Conservation (phyloP, 1,140 invertebrate species). For the Melanaphis sacchari region DNA sequence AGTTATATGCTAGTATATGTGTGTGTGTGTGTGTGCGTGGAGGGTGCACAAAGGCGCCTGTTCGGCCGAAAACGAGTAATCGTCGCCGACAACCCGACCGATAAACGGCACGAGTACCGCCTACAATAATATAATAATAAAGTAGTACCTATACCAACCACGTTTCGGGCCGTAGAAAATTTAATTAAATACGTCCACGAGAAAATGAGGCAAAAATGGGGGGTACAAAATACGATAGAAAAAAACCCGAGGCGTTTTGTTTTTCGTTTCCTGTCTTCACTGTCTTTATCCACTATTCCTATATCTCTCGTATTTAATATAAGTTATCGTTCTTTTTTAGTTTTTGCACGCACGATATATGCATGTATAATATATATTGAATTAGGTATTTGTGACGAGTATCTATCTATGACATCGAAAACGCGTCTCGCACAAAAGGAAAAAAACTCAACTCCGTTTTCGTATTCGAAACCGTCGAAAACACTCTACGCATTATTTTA, state of each 20-base stretch:
- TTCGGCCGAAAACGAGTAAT: background rate
- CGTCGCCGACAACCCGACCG: background rate
- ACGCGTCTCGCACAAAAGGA: background rate
- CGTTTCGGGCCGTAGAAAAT: background rate
- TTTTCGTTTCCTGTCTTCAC: background rate
- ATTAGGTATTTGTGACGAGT: background rate
- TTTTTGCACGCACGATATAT: background rate
- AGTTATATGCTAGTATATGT: background rate
- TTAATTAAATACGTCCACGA: background rate
- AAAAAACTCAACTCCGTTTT: background rate
- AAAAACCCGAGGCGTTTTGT: background rate
- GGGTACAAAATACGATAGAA: background rate
- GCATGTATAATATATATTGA: background rate
- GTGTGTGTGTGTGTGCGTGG: no score
- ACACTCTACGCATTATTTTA: background rate
- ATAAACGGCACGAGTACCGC: background rate
- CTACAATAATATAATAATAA: background rate
- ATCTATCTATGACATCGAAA: background rate
- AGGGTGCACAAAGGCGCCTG: background rate
- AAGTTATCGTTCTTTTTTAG: background rate
- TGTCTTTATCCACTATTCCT: background rate
- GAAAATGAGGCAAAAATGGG: background rate
- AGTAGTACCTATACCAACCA: no score
- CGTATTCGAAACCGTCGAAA: background rate
- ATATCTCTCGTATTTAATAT: background rate